These are phyloP conservation scores for Thryonomys swinderianus DNA, from an alignment of 2,113 vertebrate genomes.

Conservation along the genomic window DNA sequence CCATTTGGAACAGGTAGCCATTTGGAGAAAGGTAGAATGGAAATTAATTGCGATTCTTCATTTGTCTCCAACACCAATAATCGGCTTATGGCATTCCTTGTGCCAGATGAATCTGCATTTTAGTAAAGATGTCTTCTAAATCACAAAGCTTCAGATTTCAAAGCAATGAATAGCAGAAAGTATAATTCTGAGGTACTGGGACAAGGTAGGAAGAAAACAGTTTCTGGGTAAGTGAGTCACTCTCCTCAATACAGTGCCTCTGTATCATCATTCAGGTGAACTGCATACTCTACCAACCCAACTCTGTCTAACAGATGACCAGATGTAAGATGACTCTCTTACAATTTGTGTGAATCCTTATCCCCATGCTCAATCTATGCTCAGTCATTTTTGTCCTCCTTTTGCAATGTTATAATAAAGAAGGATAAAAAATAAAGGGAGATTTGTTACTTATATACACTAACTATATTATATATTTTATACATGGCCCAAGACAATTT, in stretches of 20 bases:
- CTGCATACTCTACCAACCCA: background rate
- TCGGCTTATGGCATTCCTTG: background rate
- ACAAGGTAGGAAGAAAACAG: background rate
- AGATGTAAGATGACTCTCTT: background rate
- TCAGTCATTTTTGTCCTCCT: background rate
- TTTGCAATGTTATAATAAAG: background rate
- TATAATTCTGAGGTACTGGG: background rate
- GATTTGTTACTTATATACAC: background rate
- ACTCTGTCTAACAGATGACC: background rate
- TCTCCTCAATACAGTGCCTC: background rate
- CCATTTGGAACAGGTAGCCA: background rate
- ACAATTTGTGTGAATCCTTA: background rate
- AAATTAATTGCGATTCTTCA: background rate
- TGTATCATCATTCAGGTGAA: constrained; percentile 37
- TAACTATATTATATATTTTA: background rate
- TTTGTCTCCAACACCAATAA: background rate
- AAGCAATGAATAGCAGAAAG: constrained; percentile 22
- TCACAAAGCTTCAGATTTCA: background rate
- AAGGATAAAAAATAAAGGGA: background rate
- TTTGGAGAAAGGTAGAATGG: background rate
- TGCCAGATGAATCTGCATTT: constrained; percentile 17
- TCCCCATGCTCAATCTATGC: background rate
- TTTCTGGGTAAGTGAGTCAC: background rate
- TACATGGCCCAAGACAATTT: background rate
- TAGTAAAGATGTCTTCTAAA: constrained; percentile 31